These are phyloP conservation scores for Neomorphus geoffroyi DNA, from an alignment of 2,797 vertebrate species.

Conservation along the genomic window DNA sequence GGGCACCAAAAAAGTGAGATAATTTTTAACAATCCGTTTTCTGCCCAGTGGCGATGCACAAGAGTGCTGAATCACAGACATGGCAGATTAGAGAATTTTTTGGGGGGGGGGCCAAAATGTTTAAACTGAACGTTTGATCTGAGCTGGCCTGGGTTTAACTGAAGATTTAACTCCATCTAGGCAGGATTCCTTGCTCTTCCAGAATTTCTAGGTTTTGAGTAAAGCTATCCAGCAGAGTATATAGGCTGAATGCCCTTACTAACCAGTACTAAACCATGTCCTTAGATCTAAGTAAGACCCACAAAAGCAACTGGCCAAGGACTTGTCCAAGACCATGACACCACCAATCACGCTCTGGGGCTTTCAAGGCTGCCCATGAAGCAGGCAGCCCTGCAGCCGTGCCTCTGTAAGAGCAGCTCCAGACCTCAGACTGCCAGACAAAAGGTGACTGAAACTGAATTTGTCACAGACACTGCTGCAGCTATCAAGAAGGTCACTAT, in stretches of 20 bases:
- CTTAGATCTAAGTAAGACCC: background rate
- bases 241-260: too few species aligned
- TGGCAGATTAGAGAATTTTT: rapidly evolving
- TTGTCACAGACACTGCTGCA: background rate
- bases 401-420: background rate
- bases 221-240: background rate
- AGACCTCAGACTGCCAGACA: background rate
- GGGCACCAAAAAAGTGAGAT: background rate
- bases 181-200: background rate
- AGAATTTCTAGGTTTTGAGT: background rate
- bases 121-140: background rate
- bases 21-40: background rate
- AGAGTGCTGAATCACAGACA: background rate
- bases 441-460: background rate
- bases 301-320: background rate
- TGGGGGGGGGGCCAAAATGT: background rate
- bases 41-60: background rate
- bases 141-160: background rate
- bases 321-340: background rate
- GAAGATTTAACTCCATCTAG: background rate
- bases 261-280: too few species aligned
- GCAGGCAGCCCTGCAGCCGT: background rate
- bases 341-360: background rate
- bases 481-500: background rate
- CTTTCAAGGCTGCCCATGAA: background rate